Conservation (phyloP, 1,140 invertebrate species). For the Anoplolepis gracilipes region DNA sequence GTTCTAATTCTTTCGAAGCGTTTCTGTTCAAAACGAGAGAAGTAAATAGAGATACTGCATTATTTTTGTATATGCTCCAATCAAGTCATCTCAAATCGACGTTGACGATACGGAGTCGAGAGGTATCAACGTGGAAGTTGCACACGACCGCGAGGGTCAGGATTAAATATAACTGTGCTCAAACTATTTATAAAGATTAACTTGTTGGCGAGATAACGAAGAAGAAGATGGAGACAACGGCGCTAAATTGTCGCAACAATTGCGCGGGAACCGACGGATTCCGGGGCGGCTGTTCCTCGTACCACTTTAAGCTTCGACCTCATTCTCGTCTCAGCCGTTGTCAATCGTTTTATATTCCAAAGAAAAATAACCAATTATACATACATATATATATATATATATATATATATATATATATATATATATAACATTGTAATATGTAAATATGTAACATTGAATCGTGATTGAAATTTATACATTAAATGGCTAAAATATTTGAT, state of each 20-base stretch:
- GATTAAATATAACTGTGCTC: conserved; percentile 85
- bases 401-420: neutral
- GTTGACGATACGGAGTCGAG: conserved; percentile 41
- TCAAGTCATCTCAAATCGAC: conserved; percentile 25
- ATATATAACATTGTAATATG: too few relatives aligned
- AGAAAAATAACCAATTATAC: conserved; percentile 12
- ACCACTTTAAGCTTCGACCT: conserved; percentile 71
- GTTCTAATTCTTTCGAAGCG: conserved; percentile 1
- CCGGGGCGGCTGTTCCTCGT: conserved; percentile 77
- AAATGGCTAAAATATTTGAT: too few relatives aligned
- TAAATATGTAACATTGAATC: too few relatives aligned
- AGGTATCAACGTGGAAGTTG: conserved; percentile 77
- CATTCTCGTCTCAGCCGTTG: conserved; percentile 51
- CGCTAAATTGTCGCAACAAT: conserved; percentile 83
- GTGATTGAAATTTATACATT: too few relatives aligned
- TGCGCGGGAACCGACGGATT: conserved; percentile 77
- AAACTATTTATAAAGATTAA: conserved; percentile 86
- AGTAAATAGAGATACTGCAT: neutral
- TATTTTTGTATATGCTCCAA: neutral
- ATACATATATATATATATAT: neutral
- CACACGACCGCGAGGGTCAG: conserved; percentile 80
- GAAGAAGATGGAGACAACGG: conserved; percentile 78
- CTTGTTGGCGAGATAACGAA: conserved; percentile 85
- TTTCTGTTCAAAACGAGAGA: neutral
- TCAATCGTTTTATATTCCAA: conserved; percentile 4